Base-by-base conservation (phyloP, 2,888 invertebrate species). In the Hartigia nigra region DNA sequence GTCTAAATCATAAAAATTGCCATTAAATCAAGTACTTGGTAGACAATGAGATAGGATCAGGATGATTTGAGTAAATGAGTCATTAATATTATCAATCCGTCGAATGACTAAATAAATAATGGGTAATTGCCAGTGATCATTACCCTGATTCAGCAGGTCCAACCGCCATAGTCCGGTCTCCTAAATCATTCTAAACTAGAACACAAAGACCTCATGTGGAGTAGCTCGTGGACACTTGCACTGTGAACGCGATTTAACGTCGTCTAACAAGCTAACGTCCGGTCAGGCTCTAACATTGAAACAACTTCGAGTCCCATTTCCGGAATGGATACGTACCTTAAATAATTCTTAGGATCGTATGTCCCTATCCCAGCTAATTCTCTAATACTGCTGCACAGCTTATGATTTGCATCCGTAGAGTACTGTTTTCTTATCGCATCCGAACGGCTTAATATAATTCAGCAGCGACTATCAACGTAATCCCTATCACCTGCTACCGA, bases 131-230 rank as follows among this genome's bases (percentile, higher is more conserved):
- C 74, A 80, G 75, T 79, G 79, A 80, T 79, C 79, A 14, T 36
- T 69, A 80, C 77, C 75, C 79, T 78, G 74, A 82, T 82, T 82
- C 81, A 55, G 9, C 55, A 23, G 55, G 9, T 75, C 74, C 70
- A 77, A 77, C 39, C 35, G 55, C 78, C 74, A 76, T 35, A n/a
- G 39, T 78, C 75, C 55, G 39, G 77, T 79, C 79, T 76, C 81
- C 82, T 84, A 87, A 85, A 87, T 87, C 86, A 83, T 85, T 81
- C 80, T 85, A 87, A 55, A 88, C 83, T 88, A 74, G 83, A 80
- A 77, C 84, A 88, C 86, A 88, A 88, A 88, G 87, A 84, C 84
- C 82, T 85, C 86, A 84, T 80, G 82, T 78, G 78, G 84, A 79
- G 86, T 77, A 76, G 79, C 81, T 83, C 82, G 32, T 70, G 72